These are phyloP conservation scores for Dendrolimus kikuchii DNA, from an alignment of 1,140 invertebrate genomes.

Conservation along the genomic window DNA sequence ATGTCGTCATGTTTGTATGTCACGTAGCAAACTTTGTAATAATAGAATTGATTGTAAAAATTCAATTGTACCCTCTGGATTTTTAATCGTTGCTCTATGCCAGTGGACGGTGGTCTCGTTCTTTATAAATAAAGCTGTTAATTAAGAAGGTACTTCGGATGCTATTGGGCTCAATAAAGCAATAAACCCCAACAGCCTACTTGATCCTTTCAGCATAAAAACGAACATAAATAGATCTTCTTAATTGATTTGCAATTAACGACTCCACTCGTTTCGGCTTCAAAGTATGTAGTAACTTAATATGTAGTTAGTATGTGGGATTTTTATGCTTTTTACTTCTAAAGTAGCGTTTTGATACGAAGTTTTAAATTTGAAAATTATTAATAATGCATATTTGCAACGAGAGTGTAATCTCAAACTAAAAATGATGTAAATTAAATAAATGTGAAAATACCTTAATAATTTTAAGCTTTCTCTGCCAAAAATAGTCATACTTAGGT, in stretches of 20 bases:
- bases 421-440: too few relatives aligned
- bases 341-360: background rate
- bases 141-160: slow-evolving; percentile 50
- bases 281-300: slow-evolving; percentile 8
- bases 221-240: slow-evolving; percentile 26
- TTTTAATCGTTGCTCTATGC: background rate
- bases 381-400: too few relatives aligned
- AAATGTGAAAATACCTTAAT: too few relatives aligned
- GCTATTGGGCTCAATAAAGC: slow-evolving; percentile 49
- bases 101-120: slow-evolving; percentile 46
- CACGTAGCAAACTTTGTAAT: too few relatives aligned
- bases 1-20: too few relatives aligned
- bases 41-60: too few relatives aligned
- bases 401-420: too few relatives aligned
- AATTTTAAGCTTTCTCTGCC: too few relatives aligned
- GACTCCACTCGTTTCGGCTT: slow-evolving; percentile 13
- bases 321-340: slow-evolving; percentile 6
- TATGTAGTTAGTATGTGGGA: slow-evolving; percentile 2
- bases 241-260: slow-evolving; percentile 49
- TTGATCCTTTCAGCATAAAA: slow-evolving; percentile 34
- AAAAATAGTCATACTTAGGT: too few relatives aligned
- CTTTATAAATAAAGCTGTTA: slow-evolving; percentile 63
- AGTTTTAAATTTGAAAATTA: too few relatives aligned
- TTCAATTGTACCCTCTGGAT: too few relatives aligned
- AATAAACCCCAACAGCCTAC: slow-evolving; percentile 58